phyloP scores from a whole-genome alignment of 2,113 vertebrate species.

The Lota lota region DNA sequence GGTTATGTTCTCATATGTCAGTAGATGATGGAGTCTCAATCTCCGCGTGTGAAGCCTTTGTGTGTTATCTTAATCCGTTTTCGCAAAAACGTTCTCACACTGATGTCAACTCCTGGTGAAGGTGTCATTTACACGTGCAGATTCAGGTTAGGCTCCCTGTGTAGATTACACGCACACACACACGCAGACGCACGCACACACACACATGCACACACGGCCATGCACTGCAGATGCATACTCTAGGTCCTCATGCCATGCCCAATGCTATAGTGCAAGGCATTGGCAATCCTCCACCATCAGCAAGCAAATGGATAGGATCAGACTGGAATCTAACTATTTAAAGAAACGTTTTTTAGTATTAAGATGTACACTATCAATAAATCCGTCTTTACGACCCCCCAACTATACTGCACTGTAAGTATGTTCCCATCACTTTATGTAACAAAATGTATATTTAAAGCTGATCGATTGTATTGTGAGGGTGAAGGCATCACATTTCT shows the following conservation, averaged over 20 bases:
- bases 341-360: too few relatives aligned
- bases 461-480: slow-evolving; percentile 61
- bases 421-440: slow-evolving; percentile 54
- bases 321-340: too few relatives aligned
- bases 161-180: too few relatives aligned
- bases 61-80: slow-evolving; percentile 29
- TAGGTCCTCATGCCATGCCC: too few relatives aligned
- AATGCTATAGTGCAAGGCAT: too few relatives aligned
- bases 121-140: neutral
- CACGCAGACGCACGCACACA: too few relatives aligned
- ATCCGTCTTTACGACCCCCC: slow-evolving; percentile 34
- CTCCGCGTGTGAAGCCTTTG: slow-evolving; percentile 18
- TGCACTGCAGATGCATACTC: too few relatives aligned
- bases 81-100: slow-evolving; percentile 25
- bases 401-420: slow-evolving; percentile 49
- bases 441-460: slow-evolving; percentile 48
- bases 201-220: too few relatives aligned
- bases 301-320: too few relatives aligned
- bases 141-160: neutral
- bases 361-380: slow-evolving; percentile 21
- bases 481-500: slow-evolving; percentile 54
- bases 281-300: too few relatives aligned
- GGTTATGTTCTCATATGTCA: too few relatives aligned
- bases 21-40: too few relatives aligned
- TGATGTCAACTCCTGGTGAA: slow-evolving; percentile 44